Evolutionary conservation across 2,113 vertebrate genomes (phyloP).

Genomic region (Emydocephalus ijimae): DNA sequence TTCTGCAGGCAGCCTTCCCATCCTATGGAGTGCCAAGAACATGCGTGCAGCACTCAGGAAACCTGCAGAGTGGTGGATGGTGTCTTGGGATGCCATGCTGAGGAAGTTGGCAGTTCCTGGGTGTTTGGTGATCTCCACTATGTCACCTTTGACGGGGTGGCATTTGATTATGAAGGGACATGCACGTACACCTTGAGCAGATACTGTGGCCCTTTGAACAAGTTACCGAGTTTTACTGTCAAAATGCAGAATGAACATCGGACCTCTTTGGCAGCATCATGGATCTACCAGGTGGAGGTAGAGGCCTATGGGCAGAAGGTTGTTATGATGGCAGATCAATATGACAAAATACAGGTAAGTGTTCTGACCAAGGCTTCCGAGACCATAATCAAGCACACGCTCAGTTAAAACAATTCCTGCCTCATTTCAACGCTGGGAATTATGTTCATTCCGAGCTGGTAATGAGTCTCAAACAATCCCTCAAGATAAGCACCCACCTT

Average conservation of each 20-base stretch:
- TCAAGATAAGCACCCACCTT: too few species aligned
- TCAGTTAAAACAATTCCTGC: too few species aligned
- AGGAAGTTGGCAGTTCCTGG: conserved; percentile 50
- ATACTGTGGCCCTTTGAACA: conserved; percentile 29
- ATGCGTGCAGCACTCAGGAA: conserved; percentile 45
- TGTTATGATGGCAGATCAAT: conserved; percentile 35
- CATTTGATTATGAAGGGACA: conserved; percentile 58
- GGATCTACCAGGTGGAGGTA: conserved; percentile 41
- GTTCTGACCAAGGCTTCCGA: too few species aligned
- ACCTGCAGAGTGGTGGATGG: conserved; percentile 30
- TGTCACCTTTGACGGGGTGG: conserved; percentile 57
- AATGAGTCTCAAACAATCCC: too few species aligned
- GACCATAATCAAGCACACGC: too few species aligned
- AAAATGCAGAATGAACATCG: conserved; percentile 55
- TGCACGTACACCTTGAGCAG: conserved; percentile 55
- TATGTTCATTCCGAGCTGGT: too few species aligned
- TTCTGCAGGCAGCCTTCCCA: conserved; percentile 31
- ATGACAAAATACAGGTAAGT: conserved; percentile 37
- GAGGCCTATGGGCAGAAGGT: conserved; percentile 46
- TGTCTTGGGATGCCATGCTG: conserved; percentile 52
- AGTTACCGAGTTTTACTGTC: conserved; percentile 41
- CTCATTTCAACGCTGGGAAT: too few species aligned
- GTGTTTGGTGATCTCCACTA: conserved; percentile 55
- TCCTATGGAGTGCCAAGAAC: conserved; percentile 48
- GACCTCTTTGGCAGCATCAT: background rate